Percentiles rank a stretch among this genome's conserved stretches.
phyloP scores from a whole-genome alignment of 2,888 invertebrate genomes.

The Cheilosia vulpina region DNA sequence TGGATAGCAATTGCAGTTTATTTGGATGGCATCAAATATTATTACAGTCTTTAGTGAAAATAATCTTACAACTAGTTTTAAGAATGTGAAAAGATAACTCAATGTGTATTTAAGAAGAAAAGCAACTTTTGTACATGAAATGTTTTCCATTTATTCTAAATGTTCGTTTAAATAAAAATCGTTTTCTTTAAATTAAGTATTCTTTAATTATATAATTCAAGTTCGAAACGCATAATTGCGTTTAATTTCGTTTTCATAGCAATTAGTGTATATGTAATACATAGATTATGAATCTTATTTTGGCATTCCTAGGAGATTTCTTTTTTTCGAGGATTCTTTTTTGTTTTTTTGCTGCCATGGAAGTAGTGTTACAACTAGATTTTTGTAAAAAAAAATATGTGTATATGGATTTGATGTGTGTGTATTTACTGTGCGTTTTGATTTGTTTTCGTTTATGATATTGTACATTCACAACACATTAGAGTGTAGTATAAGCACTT shows the following conservation, averaged over 20 bases:
- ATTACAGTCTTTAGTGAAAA: constrained; percentile 79
- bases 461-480: constrained; percentile 83
- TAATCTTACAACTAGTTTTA: neutral
- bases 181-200: constrained; percentile 21
- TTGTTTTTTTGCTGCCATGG: constrained; percentile 59
- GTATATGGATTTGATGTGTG: constrained; percentile 3
- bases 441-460: constrained; percentile 78
- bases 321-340: constrained; percentile 35
- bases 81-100: neutral
- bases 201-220: constrained; percentile 50
- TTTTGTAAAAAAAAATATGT: constrained; percentile 62
- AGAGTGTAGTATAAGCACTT: constrained; percentile 83
- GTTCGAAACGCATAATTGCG: constrained; percentile 53
- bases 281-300: constrained; percentile 70
- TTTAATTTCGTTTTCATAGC: constrained; percentile 28
- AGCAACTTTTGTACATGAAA: constrained; percentile 45
- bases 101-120: neutral
- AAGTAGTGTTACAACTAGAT: constrained; percentile 48
- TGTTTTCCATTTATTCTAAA: constrained; percentile 41
- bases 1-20: constrained; percentile 93
- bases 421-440: constrained; percentile 33
- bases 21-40: constrained; percentile 88
- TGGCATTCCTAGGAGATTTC: constrained; percentile 73
- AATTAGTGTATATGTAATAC: constrained; percentile 33
- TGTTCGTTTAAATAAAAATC: constrained; percentile 30